Base-by-base conservation (phyloP, 1,140 invertebrate genomes). In the Muscidifurax raptorellus region DNA sequence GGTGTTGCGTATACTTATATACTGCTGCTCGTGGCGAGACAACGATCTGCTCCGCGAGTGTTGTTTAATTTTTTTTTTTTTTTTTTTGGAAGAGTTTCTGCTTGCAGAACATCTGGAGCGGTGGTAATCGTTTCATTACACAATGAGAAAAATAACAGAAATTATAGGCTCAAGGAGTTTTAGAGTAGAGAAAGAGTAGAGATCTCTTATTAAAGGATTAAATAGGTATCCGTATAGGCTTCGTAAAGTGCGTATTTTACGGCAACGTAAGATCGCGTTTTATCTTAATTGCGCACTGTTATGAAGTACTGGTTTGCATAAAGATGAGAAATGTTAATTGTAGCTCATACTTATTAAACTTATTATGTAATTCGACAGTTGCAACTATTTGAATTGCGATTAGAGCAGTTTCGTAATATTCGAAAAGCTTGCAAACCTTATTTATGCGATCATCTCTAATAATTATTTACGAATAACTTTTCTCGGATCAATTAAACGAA, bases 1-100 rank as follows among this genome's bases (percentile, higher is more conserved):
- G 52, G 74, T 72, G 40, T 66, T 83, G 40, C n/a, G 30, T 67
- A 30, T 71, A 67, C n/a, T n/a, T n/a, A n/a, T n/a, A 66, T 6
- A 15, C 25, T 66, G 64, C 64, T 22, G 52, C 64, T n/a, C 64
- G 64, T 22, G 25, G 32, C 32, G 22, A 36, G 71, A 74, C 71
- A 74, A 74, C 12, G 71, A 74, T 40, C 71, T 40, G 32, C 30
- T 36, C 30, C 0, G 5, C 18, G 22, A 30, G 66, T 69, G 18
- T 27, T 30, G 2, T 13, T n/a, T 59, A n/a, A 2, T 2, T 18
- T 7, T 22, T n/a, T n/a, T 59, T 59, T 7, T 2, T 18, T 7
- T 22, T n/a, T 59, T 59, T 59, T 18, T 59, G 6, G 52, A 22
- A n/a, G 18, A 59, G 52, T 59, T 59, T 59, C 52, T 52, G 47